Base-by-base conservation (phyloP, 2,888 invertebrate species). In the Lithophane socia region DNA sequence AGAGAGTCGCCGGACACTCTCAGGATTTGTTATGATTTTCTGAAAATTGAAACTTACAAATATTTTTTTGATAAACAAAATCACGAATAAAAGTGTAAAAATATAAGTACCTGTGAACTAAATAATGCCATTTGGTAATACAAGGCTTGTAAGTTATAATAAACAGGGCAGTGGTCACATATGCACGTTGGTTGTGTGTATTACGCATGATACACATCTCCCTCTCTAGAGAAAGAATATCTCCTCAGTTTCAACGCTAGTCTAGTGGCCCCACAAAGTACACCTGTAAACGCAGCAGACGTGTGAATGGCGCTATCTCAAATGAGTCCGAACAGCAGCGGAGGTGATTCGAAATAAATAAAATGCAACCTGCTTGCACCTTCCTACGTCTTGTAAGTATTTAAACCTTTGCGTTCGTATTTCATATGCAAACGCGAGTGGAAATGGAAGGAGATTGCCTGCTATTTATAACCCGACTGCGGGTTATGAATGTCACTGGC, bases 281-380 rank as follows among this genome's bases (percentile, higher is more conserved):
- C 73, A 70, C 80, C 80, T 83, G 90, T 90, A 89, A 91, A 88
- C 84, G 88, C 73, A 83, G 79, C 79, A 80, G 91, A 91, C 92
- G 83, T 88, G 88, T 90, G 92, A 93, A 90, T 88, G 93, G 92
- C 93, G 88, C 88, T 93, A 93, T 94, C 94, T 93, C 87, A 91
- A 93, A 93, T 93, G 90, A 92, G 87, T 88, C 91, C 87, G 86
- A 88, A 84, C 80, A 82, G 77, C 82, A 77, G 75, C 77, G 61
- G 76, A 75, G 65, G 77, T 58, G 66, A 84, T 89, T 86, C 87
- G 89, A 75, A 68, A 80, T 84, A 80, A 90, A 90, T 92, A 91
- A 90, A 92, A 90, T 89, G 88, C 91, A 87, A 81, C 78, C 75
- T 58, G 52, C 65, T 68, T 44, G 54, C 54, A 60, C 21, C 44